Conservation (phyloP, 2,113 vertebrate species). For the Hippocampus guttulatus region DNA sequence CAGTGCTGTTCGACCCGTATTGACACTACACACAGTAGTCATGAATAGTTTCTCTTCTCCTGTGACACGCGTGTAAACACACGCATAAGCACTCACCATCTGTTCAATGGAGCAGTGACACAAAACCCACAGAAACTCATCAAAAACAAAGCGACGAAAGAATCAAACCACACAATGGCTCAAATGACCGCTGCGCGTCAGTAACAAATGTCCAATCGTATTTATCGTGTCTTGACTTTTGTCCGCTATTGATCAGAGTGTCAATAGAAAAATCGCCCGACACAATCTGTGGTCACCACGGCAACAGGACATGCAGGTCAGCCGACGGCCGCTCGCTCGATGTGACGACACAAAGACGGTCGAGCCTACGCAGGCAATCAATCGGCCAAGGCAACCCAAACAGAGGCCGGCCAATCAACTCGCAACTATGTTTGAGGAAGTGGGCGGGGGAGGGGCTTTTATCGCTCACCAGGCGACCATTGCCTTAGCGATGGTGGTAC, state of each 20-base stretch:
- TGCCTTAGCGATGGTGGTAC: slow-evolving; percentile 74
- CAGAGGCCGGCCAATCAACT: slow-evolving; percentile 77
- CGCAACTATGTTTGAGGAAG: slow-evolving; percentile 75
- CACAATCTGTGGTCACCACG: slow-evolving; percentile 75
- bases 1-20: not conserved
- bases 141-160: slow-evolving; percentile 66
- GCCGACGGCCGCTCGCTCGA: slow-evolving; percentile 71
- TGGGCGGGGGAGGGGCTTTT: slow-evolving; percentile 67
- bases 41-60: slow-evolving; percentile 50
- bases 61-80: slow-evolving; percentile 57
- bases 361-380: slow-evolving; percentile 74
- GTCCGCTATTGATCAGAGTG: slow-evolving; percentile 74
- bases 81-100: slow-evolving; percentile 49
- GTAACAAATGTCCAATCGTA: slow-evolving; percentile 58
- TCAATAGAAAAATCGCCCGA: slow-evolving; percentile 68
- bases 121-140: slow-evolving; percentile 70
- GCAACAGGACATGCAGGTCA: slow-evolving; percentile 75
- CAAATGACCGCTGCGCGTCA: slow-evolving; percentile 40
- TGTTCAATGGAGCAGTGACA: slow-evolving; percentile 64
- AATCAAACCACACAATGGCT: slow-evolving; percentile 54
- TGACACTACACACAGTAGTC: slow-evolving; percentile 41
- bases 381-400: slow-evolving; percentile 76
- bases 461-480: slow-evolving; percentile 74
- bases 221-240: slow-evolving; percentile 55
- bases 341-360: slow-evolving; percentile 70